Base-by-base conservation (phyloP, 2,113 vertebrate genomes). In the Myiopsitta monachus region DNA sequence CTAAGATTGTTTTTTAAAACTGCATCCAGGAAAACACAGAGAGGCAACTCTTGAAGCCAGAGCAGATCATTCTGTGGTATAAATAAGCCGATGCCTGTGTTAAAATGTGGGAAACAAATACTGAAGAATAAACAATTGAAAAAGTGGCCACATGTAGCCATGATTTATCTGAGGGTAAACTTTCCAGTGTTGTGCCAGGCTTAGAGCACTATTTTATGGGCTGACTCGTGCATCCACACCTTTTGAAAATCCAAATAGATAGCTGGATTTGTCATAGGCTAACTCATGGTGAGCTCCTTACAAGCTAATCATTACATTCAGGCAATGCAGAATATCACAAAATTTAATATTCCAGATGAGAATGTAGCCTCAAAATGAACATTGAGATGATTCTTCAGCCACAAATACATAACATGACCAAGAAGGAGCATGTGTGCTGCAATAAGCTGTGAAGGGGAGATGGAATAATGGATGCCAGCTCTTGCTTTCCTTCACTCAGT, bases 381-480 rank as follows among this genome's bases (percentile, higher is more conserved):
- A 66, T 2, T 44, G 22, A 27, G 8, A 10, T 75, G 18, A 47
- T 80, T 30, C 17, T 69, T 73, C 9, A 46, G 21, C 33, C 18
- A 76, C 16, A 69, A 43, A 74, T 84, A 36, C 1, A 7, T 63
- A 63, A 46, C 0, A 0, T 22, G 55, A n/a, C 22, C 14, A 22
- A 44, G 24, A 87, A 30, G 47, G 18, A 84, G 7, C 9, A 2
- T 57, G 6, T 64, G 39, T 54, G 24, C 27, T 23, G 24, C 14
- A 49, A n/a, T 26, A 66, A 21, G n/a, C 43, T 68, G 9, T 46
- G n/a, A 28, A 46, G 26, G 26, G n/a, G 19, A 87, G n/a, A 11
- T 2, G 2, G n/a, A 28, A 31, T 3, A 26, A 22, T 3, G 4
- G 43, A 74, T 67, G 70, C 43, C 38, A 63, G 23, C 18, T 64